Base-by-base conservation (phyloP, 2,888 invertebrate genomes). In the Phyto melanocephala region DNA sequence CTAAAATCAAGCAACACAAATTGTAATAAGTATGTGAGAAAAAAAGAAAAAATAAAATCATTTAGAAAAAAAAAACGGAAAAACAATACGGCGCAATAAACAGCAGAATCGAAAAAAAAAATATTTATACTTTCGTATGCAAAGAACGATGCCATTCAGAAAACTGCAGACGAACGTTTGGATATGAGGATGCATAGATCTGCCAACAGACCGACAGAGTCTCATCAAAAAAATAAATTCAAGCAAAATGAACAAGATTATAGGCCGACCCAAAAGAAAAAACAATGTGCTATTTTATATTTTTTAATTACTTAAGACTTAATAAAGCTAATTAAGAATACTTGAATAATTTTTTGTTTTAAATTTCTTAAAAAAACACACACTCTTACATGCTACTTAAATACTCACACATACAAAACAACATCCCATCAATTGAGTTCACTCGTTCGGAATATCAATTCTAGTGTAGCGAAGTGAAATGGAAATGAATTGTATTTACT, bases 251-350 rank as follows among this genome's bases (percentile, higher is more conserved):
- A 52, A 50, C 50, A 22, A 17, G 5, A 24, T 54, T 10, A 24
- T 22, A 13, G 28, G 17, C 8, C 1, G 37, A 20, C 42, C 54
- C 20, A 24, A 40, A 62, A 62, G 7, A 1, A 22, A 20, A 28
- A 15, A 62, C 24, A 35, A 35, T 5, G 6, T 5, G 6, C 3
- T 28, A 6, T 28, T 28, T 63, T 28, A 54, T 77, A 8, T 22
- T n/a, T 80, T 71, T 71, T 60, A 71, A 80, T 80, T 80, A 63
- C 58, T 52, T 24, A 58, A 76, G 74, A 56, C 74, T 70, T 60
- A 78, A 78, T 78, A 52, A 60, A 78, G 58, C 74, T 81, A 81
- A 78, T 81, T 78, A 78, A 81, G 68, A 78, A 65, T 81, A 58
- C 74, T 81, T 81, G 63, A 80, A 37, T 58, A 70, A 58, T 33